These are phyloP conservation scores for Anoplolepis gracilipes DNA, from an alignment of 1,140 invertebrate species.

Conservation along the genomic window DNA sequence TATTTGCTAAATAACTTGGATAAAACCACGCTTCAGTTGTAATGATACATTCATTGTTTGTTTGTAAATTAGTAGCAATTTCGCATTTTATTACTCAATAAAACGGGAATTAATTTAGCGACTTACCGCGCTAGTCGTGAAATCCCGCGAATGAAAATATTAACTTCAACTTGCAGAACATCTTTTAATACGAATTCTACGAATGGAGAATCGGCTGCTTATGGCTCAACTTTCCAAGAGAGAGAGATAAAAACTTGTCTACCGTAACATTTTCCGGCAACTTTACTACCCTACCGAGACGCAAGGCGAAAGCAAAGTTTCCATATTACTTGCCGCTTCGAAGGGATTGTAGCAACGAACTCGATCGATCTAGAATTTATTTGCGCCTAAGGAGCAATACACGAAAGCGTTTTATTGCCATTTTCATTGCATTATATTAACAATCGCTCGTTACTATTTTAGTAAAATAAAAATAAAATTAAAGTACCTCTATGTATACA, in stretches of 20 bases:
- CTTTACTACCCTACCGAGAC: slow-evolving; percentile 48
- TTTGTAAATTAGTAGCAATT: slow-evolving; percentile 8
- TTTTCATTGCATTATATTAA: slow-evolving; percentile 1
- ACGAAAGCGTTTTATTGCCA: slow-evolving; percentile 28
- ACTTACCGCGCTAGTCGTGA: neutral
- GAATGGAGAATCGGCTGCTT: slow-evolving; percentile 58
- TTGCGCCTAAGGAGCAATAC: slow-evolving; percentile 47
- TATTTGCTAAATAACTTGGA: slow-evolving; percentile 24
- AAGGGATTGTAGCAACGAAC: slow-evolving; percentile 52
- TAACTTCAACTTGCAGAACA: slow-evolving; percentile 45
- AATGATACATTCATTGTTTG: slow-evolving; percentile 9
- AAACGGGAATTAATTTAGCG: slow-evolving; percentile 42
- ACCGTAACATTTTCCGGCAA: slow-evolving; percentile 62
- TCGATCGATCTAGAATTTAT: slow-evolving; percentile 63
- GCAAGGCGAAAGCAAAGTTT: slow-evolving; percentile 61
- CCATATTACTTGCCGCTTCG: slow-evolving; percentile 63
- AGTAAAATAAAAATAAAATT: neutral
- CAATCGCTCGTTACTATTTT: neutral
- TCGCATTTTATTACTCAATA: slow-evolving; percentile 9
- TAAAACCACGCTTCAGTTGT: neutral
- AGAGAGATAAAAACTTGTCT: slow-evolving; percentile 61
- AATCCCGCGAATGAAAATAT: slow-evolving; percentile 37
- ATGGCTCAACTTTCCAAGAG: slow-evolving; percentile 51
- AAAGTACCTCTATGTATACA: no score
- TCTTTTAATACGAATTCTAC: slow-evolving; percentile 61